These are phyloP conservation scores for Drepana arcuata DNA, from an alignment of 1,140 invertebrate genomes.

Conservation along the genomic window DNA sequence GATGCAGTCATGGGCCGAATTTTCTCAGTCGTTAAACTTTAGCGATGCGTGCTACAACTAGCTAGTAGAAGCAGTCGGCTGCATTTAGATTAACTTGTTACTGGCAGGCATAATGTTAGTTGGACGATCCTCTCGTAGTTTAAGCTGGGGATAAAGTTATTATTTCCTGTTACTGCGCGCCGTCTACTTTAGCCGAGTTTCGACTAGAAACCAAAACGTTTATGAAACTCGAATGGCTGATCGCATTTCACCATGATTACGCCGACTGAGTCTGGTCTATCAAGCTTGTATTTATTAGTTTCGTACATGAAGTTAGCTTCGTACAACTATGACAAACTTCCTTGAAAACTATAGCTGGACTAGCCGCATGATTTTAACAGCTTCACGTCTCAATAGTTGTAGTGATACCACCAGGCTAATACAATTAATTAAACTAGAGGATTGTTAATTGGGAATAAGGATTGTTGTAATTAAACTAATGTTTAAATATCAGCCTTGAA, in stretches of 20 bases:
- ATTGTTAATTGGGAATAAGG: too few species aligned
- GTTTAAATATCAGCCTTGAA: too few species aligned
- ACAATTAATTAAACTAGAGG: too few species aligned
- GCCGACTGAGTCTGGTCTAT: slow-evolving; percentile 41
- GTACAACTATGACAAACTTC: too few species aligned
- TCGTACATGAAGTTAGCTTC: too few species aligned
- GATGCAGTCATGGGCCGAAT: slow-evolving; percentile 32
- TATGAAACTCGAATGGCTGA: slow-evolving; percentile 59
- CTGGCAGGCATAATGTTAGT: slow-evolving; percentile 67
- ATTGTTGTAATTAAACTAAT: too few species aligned
- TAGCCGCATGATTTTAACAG: too few species aligned
- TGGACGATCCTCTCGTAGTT: slow-evolving; percentile 51
- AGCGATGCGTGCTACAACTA: slow-evolving; percentile 48
- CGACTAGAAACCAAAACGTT: slow-evolving; percentile 51
- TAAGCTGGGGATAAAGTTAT: slow-evolving; percentile 63
- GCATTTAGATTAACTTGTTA: slow-evolving; percentile 70
- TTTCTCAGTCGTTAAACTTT: slow-evolving; percentile 58
- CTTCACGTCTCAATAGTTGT: too few species aligned
- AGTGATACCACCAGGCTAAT: too few species aligned
- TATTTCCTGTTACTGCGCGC: slow-evolving; percentile 60
- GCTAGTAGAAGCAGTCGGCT: slow-evolving; percentile 47
- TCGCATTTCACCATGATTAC: slow-evolving; percentile 48
- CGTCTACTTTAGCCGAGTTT: slow-evolving; percentile 63
- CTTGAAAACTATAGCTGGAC: too few species aligned
- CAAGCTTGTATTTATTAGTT: slow-evolving; percentile 41